Percentiles rank a stretch among this genome's conserved stretches.
Evolutionary conservation across 2,797 vertebrate genomes (phyloP).

Genomic region (Sebastes umbrosus): DNA sequence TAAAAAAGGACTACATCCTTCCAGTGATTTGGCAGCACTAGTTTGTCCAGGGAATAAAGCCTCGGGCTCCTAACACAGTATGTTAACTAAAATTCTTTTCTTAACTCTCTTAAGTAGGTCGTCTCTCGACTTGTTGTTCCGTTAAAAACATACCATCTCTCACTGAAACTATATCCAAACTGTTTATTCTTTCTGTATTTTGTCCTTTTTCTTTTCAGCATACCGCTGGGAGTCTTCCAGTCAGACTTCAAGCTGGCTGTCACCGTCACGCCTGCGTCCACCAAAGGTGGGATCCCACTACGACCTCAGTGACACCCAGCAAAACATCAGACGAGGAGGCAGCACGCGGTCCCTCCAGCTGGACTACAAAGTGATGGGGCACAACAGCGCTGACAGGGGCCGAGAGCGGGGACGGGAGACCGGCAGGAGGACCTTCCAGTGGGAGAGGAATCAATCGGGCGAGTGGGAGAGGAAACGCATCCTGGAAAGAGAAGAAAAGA

Average conservation of each 20-base stretch:
- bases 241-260: slow-evolving; percentile 70
- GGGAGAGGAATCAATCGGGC: slow-evolving; percentile 77
- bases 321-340: slow-evolving; percentile 70
- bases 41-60: slow-evolving; percentile 41
- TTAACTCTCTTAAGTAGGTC: slow-evolving; percentile 29
- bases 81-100: slow-evolving; percentile 21
- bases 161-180: not conserved
- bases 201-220: slow-evolving; percentile 41
- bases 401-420: slow-evolving; percentile 29
- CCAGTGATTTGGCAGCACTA: slow-evolving; percentile 31
- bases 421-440: slow-evolving; percentile 64
- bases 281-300: slow-evolving; percentile 58
- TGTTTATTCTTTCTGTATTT: not conserved
- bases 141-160: slow-evolving; percentile 1
- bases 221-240: slow-evolving; percentile 68
- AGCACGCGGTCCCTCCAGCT: slow-evolving; percentile 77
- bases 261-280: slow-evolving; percentile 66
- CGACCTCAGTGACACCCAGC: slow-evolving; percentile 59
- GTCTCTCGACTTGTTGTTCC: not conserved
- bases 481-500: slow-evolving; percentile 45
- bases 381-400: slow-evolving; percentile 20
- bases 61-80: slow-evolving; percentile 11
- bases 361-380: slow-evolving; percentile 60
- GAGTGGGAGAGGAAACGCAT: slow-evolving; percentile 65
- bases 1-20: slow-evolving; percentile 10